Base-by-base conservation (phyloP, 2,888 invertebrate genomes). In the Tholera decimalis region DNA sequence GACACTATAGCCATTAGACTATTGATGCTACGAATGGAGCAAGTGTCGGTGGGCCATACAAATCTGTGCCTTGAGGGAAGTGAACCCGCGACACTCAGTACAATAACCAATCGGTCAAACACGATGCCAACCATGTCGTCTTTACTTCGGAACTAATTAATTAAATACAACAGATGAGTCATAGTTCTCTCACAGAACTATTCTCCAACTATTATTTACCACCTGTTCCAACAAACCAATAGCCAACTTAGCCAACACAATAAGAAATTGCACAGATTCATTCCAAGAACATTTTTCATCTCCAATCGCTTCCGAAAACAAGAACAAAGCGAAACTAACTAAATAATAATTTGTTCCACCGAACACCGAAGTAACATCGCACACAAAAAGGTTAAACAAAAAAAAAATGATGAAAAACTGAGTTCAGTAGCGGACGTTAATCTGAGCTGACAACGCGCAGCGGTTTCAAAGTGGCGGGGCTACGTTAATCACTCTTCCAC, bases 401-500 rank as follows among this genome's bases (percentile, higher is more conserved):
- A 77, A 57, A 66, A 55, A 59, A 13, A 58, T 28, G 26, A 30
- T 39, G 11, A 13, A 46, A 78, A 83, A 78, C 64, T 76, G 73
- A 75, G 80, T 78, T 79, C 83, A 76, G 85, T 85, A 85, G 87
- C 86, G 72, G 75, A 81, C 82, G 80, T 81, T 86, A 85, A 89
- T 87, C 79, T 76, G 80, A 86, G 77, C 77, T 72, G 89, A 85
- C 88, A 85, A 84, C 83, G 82, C 85, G 62, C 82, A 79, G 82
- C 82, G 58, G 80, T 73, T 74, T 63, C 67, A 82, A 82, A 83
- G 83, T 81, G 82, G 82, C 83, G 77, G 59, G 74, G 70, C 80
- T 60, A 81, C 87, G 85, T 86, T 91, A 91, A 92, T 92, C 92
- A 91, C 89, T 90, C 88, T 89, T 92, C 91, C 91, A 89, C 87